A percentile compares a stretch with the other conserved stretches of the same genome.
Evolutionary conservation across 2,113 vertebrate genomes (phyloP).

Genomic region (Pontoporia blainvillei): DNA sequence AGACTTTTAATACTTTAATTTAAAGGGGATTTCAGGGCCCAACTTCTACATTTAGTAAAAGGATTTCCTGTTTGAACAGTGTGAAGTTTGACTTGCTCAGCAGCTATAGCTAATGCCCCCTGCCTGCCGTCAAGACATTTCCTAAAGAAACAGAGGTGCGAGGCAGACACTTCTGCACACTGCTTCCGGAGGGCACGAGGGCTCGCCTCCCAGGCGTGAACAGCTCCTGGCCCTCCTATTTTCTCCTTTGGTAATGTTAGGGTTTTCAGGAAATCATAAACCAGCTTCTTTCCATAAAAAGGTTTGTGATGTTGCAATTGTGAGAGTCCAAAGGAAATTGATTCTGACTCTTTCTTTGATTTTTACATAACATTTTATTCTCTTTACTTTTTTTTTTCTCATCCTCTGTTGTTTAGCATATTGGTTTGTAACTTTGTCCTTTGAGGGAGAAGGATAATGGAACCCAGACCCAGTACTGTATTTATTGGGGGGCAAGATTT

Average conservation of each 20-base stretch:
- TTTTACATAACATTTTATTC: neutral
- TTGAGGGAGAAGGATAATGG: neutral
- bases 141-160: neutral
- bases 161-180: neutral
- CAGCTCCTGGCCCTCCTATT: neutral
- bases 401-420: neutral
- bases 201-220: neutral
- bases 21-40: neutral
- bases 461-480: neutral
- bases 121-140: neutral
- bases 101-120: neutral
- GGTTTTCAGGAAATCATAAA: neutral
- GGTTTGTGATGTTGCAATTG: neutral
- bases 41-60: neutral
- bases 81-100: neutral
- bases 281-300: neutral
- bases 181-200: neutral
- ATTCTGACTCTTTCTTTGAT: neutral
- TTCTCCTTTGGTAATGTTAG: neutral
- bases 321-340: neutral
- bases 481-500: neutral
- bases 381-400: neutral
- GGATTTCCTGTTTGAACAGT: neutral
- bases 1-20: neutral
- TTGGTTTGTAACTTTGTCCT: neutral